phyloP scores from a whole-genome alignment of 2,797 vertebrate species.

The Sebastes vulpes region DNA sequence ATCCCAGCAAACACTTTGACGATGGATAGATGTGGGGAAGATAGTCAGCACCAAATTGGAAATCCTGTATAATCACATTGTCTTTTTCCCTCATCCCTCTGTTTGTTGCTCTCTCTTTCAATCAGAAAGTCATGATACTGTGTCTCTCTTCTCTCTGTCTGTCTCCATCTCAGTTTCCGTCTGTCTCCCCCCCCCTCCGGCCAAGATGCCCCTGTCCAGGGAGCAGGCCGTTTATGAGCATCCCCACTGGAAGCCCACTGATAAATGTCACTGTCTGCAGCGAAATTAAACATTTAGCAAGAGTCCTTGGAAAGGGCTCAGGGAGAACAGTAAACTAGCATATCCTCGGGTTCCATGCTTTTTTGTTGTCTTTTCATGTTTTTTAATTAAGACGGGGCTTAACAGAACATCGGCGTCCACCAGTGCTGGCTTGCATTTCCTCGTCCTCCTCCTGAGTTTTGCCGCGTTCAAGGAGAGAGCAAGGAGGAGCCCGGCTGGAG shows the following conservation, averaged over 20 bases:
- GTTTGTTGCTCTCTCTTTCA: slow-evolving; percentile 77
- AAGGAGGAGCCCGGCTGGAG: slow-evolving; percentile 23
- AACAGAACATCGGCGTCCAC: slow-evolving; percentile 39
- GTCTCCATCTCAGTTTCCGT: slow-evolving; percentile 33
- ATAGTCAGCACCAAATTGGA: slow-evolving; percentile 11
- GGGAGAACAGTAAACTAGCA: slow-evolving; percentile 41
- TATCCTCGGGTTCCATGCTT: slow-evolving; percentile 31
- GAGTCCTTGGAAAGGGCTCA: slow-evolving; percentile 59
- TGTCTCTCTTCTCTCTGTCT: slow-evolving; percentile 49
- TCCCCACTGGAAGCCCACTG: slow-evolving; percentile 52
- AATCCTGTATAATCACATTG: slow-evolving; percentile 7
- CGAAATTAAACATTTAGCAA: slow-evolving; percentile 67
- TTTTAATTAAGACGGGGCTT: slow-evolving; percentile 63
- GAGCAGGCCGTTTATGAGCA: slow-evolving; percentile 61
- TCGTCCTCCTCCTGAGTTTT: slow-evolving; percentile 41
- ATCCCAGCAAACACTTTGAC: slow-evolving; percentile 11
- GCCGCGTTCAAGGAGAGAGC: slow-evolving; percentile 38
- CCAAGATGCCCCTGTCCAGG: slow-evolving; percentile 64
- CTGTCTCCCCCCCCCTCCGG: slow-evolving; percentile 34
- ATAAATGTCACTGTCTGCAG: slow-evolving; percentile 68
- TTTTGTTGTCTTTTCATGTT: slow-evolving; percentile 45
- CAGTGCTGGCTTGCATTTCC: slow-evolving; percentile 32
- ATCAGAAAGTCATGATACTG: slow-evolving; percentile 26
- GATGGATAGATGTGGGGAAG: background rate
- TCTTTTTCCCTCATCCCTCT: slow-evolving; percentile 30